Base-by-base conservation (phyloP, 2,797 vertebrate species). In the Halcyon chelicuti region DNA sequence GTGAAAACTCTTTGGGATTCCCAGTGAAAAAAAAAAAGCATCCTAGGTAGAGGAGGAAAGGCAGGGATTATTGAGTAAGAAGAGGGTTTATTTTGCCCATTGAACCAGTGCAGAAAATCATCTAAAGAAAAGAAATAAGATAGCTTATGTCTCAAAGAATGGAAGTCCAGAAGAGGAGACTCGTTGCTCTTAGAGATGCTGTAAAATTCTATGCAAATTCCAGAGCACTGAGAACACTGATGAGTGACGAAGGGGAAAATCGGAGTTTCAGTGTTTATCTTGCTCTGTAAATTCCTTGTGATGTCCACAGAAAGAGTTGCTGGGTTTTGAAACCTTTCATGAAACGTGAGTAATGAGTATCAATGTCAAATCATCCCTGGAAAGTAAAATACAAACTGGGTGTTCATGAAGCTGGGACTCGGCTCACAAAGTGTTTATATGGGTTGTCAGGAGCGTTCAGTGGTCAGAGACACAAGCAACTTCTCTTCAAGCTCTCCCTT, bases 181-280 rank as follows among this genome's bases (percentile, higher is more conserved):
- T 39, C 2, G 7, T 28, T 86, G 25, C 29, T 90, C 57, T 88
- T 42, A 75, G 31, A 40, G 65, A 52, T 79, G 83, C 66, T 79
- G 62, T 90, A 88, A 94, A 95, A 88, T 72, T 62, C 90, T 75
- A 62, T 25, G 25, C 77, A 76, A 95, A 97, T 97, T 96, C 95
- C 94, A 94, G 63, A 87, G 92, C 7, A 17, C 88, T 97, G 93
- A 96, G 83, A 93, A 82, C 74, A 86, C 14, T 57, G 67, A 82
- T 63, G 92, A 95, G 37, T 58, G 74, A 93, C 67, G 83, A 95
- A 72, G 47, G 62, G 62, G 55, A 39, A 94, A 71, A 84, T 39
- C 1, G 0, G 28, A 88, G 90, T 93, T 95, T 97, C 83, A 60
- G 35, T 82, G 47, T 92, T 96, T 94, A 94, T 92, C 93, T 92